These are phyloP conservation scores for Helostoma temminkii DNA, from an alignment of 2,797 vertebrate species.

Conservation along the genomic window DNA sequence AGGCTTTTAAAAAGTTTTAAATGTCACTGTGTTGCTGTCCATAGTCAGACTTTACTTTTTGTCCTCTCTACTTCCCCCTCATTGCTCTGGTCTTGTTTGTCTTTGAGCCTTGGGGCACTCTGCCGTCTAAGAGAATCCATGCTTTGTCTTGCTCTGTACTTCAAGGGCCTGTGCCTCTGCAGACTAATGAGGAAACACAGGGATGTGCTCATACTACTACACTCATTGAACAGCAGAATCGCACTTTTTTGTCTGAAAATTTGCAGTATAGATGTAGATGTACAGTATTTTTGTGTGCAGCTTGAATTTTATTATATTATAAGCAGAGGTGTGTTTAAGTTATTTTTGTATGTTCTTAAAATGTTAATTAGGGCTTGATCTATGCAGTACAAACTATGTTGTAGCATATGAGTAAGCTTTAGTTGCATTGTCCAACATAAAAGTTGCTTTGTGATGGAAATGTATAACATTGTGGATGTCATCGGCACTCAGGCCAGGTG, in stretches of 20 bases:
- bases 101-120: slow-evolving; percentile 42
- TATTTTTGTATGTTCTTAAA: background rate
- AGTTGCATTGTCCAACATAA: slow-evolving; percentile 9
- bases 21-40: background rate
- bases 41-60: slow-evolving; percentile 14
- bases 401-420: slow-evolving; percentile 22
- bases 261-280: background rate
- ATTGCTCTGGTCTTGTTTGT: slow-evolving; percentile 52
- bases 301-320: background rate
- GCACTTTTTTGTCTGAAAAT: slow-evolving; percentile 3
- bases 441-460: slow-evolving; percentile 63
- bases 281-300: background rate
- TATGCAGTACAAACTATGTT: slow-evolving; percentile 1
- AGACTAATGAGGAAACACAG: slow-evolving; percentile 72
- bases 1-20: slow-evolving; percentile 1
- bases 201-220: slow-evolving; percentile 27
- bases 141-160: slow-evolving; percentile 65
- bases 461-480: slow-evolving; percentile 44
- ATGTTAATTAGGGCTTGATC: background rate
- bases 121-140: slow-evolving; percentile 64
- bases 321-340: background rate
- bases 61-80: slow-evolving; percentile 18
- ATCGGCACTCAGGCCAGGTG: slow-evolving; percentile 43
- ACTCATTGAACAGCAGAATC: slow-evolving; percentile 28
- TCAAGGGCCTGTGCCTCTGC: slow-evolving; percentile 57